Base-by-base conservation (phyloP, 2,797 vertebrate species). In the Cyprinella venusta region DNA sequence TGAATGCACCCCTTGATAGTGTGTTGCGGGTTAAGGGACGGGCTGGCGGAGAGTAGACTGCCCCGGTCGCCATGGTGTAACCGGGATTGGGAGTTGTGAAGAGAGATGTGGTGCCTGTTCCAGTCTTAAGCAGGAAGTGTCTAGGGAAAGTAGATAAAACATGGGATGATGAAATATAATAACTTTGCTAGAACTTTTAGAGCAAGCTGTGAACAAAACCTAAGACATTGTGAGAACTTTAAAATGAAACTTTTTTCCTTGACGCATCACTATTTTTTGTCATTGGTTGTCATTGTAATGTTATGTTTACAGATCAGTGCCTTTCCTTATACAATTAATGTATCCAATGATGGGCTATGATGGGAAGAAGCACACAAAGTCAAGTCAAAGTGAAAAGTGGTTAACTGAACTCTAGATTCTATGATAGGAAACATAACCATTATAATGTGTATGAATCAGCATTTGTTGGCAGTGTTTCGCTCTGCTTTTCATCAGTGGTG, bases 101-200 rank as follows among this genome's bases (percentile, higher is more conserved):
- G 95, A 99, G 97, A 48, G 98, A 98, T 72, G 97, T 98, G 33
- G 97, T 97, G 90, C 97, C 98, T 87, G 98, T 98, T 92, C 97
- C 97, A 87, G 98, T 99, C 93, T 99, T 99, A 95, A 99, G 97
- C 90, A 99, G 96, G 94, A 99, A 99, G 94, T 99, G 98, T 95
- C 98, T 99, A 61, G 45, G 63, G 30, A 75, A 48, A 56, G 7
- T 2, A 36, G 8, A 63, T 59, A 68, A 30, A 5, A 68, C 36
- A 42, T 40, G 33, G 52, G 21, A 67, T 65, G 2, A 63, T 70
- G 16, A 80, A 85, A 68, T 50, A 59, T 33, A 83, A 18, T 71
- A 72, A 64, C 33, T 21, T n/a, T 63, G 10, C 59, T 48, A n/a
- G 6, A 67, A 79, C 42, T 15, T 65, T 36, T 19, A n/a, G 4